Base-by-base conservation (phyloP, 2,888 invertebrate species). In the Scaptomyza tumidula region DNA sequence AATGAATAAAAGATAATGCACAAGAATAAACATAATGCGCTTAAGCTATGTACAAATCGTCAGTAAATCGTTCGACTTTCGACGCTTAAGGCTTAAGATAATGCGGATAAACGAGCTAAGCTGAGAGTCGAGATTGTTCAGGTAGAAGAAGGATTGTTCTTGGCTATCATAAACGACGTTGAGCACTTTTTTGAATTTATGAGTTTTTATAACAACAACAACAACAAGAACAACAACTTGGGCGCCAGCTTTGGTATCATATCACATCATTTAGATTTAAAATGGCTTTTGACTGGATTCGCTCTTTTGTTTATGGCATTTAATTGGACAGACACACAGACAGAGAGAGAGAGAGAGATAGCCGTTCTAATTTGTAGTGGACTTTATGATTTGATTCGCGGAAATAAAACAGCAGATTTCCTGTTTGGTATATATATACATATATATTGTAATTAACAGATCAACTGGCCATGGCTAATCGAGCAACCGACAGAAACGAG, bases 391-490 rank as follows among this genome's bases (percentile, higher is more conserved):
- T 86, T 79, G 86, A 79, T 86, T 86, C 85, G 75, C 59, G 83
- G 85, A 87, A 87, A 71, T 69, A 67, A 31, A 29, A 39, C 29
- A 45, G 11, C 50, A 53, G 37, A 35, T 50, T 59, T 59, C 29
- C 52, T 31, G 54, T 43, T 52, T 37, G n/a, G 24, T 29, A 29
- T 9, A 24, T 9, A 29, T 9, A 29, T 33, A 33, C 0, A 10
- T 33, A 33, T 33, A 33, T 65, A 45, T 65, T 74, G 84, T 87
- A 90, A 90, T 91, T 90, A 91, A 82, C 85, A 90, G 90, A 91
- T 91, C 90, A 91, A 91, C 87, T 91, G 91, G 89, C 86, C 91
- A 82, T 88, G 87, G 88, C 90, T 90, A 91, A 92, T 91, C 89
- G 90, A 89, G 89, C 89, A 83, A 78, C 10, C 9, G 11, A 33